phyloP scores from a whole-genome alignment of 1,140 invertebrate species.

The Camponotus pennsylvanicus region DNA sequence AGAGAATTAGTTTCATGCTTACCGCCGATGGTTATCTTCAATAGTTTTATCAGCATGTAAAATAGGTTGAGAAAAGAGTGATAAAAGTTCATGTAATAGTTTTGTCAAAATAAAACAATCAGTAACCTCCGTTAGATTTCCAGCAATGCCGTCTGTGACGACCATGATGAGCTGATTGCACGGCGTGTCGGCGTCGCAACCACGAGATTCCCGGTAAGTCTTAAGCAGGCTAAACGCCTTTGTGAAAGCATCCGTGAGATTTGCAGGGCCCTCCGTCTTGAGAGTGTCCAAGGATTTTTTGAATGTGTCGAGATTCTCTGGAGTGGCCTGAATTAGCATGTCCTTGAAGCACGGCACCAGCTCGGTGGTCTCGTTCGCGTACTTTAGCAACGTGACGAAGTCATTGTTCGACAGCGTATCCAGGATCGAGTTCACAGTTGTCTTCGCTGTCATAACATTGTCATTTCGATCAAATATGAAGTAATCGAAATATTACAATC shows the following conservation, averaged over 20 bases:
- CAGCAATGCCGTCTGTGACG: slow-evolving; percentile 98
- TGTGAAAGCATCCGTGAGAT: slow-evolving; percentile 94
- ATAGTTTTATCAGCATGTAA: neutral
- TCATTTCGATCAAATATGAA: neutral
- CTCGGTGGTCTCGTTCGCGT: slow-evolving; percentile 89
- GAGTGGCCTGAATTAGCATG: slow-evolving; percentile 95
- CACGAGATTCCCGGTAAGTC: slow-evolving; percentile 88
- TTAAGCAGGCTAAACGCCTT: slow-evolving; percentile 94
- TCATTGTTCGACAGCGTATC: slow-evolving; percentile 99
- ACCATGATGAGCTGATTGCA: slow-evolving; percentile 99
- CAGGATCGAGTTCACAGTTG: slow-evolving; percentile 94
- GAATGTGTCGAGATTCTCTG: slow-evolving; percentile 94
- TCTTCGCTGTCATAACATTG: slow-evolving; percentile 85
- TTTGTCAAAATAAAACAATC: neutral
- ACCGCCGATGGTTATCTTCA: neutral
- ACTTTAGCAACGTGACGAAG: slow-evolving; percentile 96
- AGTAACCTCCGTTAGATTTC: slow-evolving; percentile 91
- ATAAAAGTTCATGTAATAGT: neutral
- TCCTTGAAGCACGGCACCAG: slow-evolving; percentile 94
- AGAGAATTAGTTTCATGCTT: neutral
- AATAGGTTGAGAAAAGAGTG: neutral
- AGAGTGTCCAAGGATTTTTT: slow-evolving; percentile 90
- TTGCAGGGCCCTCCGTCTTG: slow-evolving; percentile 93
- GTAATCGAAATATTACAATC: neutral
- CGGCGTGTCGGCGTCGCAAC: slow-evolving; percentile 87